These are phyloP conservation scores for Agrilus mali DNA, from an alignment of 2,888 invertebrate species.

Conservation along the genomic window DNA sequence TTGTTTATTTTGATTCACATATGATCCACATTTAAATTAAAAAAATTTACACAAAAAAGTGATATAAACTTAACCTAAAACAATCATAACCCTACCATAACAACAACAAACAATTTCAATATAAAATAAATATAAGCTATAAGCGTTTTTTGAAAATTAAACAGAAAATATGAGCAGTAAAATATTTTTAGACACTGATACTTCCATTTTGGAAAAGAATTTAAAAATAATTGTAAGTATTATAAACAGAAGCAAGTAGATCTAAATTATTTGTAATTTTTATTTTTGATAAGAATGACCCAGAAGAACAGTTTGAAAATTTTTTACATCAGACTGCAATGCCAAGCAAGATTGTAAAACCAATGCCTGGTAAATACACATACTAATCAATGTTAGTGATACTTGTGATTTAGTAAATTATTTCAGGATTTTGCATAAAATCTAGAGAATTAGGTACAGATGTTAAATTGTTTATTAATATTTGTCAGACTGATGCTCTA, in stretches of 20 bases:
- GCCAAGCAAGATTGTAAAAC: constrained; percentile 52
- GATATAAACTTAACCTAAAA: no score
- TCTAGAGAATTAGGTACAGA: constrained; percentile 50
- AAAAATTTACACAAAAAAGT: no score
- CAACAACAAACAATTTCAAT: no score
- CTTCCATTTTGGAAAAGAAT: constrained; percentile 29
- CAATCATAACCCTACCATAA: no score
- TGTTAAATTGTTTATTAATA: constrained; percentile 70
- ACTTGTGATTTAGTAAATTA: neutral
- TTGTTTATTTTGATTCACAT: no score
- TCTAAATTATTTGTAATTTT: constrained; percentile 1
- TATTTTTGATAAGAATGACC: constrained; percentile 33
- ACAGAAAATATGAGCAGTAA: no score
- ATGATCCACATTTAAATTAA: no score
- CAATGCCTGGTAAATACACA: constrained; percentile 47
- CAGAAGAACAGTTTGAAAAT: constrained; percentile 46
- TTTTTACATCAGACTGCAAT: constrained; percentile 31
- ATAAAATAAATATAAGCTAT: no score
- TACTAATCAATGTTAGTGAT: neutral
- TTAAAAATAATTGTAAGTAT: constrained; percentile 26
- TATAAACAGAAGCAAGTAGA: neutral
- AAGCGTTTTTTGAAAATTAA: no score
- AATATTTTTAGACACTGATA: constrained; percentile 30
- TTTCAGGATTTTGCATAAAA: constrained; percentile 68
- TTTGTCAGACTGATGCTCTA: constrained; percentile 68